A percentile compares a stretch with the other conserved stretches of the same genome.
Conservation (phyloP, 2,113 vertebrate genomes). For the Brachypteracias leptosomus region DNA sequence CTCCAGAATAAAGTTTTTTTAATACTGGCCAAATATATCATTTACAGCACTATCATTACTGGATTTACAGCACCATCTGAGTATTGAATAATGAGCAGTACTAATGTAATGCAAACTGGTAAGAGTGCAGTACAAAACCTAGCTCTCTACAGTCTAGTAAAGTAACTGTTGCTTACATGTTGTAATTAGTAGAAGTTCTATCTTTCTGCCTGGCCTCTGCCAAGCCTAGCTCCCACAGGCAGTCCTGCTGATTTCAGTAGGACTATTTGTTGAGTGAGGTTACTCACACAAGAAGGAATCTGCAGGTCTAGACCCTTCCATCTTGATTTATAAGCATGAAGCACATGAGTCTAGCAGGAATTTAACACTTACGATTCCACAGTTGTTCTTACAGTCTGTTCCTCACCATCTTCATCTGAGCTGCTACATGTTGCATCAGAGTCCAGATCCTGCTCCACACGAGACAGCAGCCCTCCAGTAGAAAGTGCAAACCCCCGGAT, state of each 20-base stretch:
- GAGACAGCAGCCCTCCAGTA: slow-evolving; percentile 77
- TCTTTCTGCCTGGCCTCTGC: neutral
- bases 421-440: slow-evolving; percentile 92
- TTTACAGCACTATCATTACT: neutral
- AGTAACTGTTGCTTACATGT: neutral
- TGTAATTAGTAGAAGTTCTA: neutral
- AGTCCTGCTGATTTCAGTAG: neutral
- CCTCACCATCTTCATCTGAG: slow-evolving; percentile 87
- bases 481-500: slow-evolving; percentile 77
- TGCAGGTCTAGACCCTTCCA: neutral
- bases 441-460: slow-evolving; percentile 83
- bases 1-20: neutral
- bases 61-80: neutral
- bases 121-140: neutral
- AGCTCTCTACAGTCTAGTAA: neutral
- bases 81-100: neutral
- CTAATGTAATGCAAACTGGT: neutral
- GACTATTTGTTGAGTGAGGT: neutral
- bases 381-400: slow-evolving; percentile 54
- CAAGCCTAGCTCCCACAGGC: neutral
- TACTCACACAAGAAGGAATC: neutral
- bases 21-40: neutral
- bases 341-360: slow-evolving; percentile 50
- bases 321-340: neutral
- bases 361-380: slow-evolving; percentile 82